phyloP scores from a whole-genome alignment of 2,113 vertebrate species.

The Sapayoa aenigma region DNA sequence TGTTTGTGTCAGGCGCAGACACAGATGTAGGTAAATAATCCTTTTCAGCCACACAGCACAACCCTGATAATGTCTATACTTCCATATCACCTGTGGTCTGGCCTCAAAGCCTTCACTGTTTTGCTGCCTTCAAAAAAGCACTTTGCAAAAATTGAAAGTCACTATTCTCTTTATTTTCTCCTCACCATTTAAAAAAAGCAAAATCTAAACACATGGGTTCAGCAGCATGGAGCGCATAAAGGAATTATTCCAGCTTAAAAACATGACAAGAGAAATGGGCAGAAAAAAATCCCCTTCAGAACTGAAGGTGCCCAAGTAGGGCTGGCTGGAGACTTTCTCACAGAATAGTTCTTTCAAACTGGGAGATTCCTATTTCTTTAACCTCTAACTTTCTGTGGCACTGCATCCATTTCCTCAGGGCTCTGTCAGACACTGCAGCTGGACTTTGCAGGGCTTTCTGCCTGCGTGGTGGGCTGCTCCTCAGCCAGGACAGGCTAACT shows the following conservation, averaged over 20 bases:
- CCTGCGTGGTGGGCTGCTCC: not conserved
- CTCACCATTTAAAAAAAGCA: not conserved
- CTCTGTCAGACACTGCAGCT: not conserved
- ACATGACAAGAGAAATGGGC: not conserved
- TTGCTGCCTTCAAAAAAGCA: not conserved
- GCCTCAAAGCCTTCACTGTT: not conserved
- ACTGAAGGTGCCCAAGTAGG: not conserved
- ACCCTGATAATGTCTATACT: not conserved
- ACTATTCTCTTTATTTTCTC: not conserved
- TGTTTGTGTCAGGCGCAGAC: not conserved
- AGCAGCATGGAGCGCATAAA: not conserved
- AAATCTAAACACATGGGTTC: not conserved
- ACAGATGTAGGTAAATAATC: not conserved
- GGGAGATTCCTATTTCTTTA: not conserved
- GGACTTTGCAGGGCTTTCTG: not conserved
- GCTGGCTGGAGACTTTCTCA: not conserved
- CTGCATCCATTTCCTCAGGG: not conserved
- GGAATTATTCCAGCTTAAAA: not conserved
- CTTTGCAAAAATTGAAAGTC: not conserved
- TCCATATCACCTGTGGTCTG: not conserved
- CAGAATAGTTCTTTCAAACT: not conserved
- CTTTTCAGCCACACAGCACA: not conserved
- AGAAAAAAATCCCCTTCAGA: not conserved
- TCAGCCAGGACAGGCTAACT: not conserved
- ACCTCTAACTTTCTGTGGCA: not conserved